A percentile compares a stretch with the other conserved stretches of the same genome.
phyloP scores from a whole-genome alignment of 92 coral and sea anemone genomes.

The Desmophyllum pertusum region DNA sequence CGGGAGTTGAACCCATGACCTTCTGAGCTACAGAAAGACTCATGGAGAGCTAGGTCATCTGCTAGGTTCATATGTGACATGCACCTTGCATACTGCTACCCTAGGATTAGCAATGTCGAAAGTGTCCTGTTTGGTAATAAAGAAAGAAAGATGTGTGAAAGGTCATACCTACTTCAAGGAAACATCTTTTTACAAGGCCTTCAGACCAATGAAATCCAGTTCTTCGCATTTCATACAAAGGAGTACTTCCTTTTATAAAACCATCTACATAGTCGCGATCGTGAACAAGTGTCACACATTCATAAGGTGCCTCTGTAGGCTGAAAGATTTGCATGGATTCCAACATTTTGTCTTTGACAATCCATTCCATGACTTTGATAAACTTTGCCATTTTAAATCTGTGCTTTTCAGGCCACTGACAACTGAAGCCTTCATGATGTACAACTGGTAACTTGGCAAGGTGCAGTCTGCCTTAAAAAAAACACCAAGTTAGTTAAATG shows the following conservation, averaged over 20 bases:
- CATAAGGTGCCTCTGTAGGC: constrained; percentile 59
- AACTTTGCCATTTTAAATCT: constrained; percentile 77
- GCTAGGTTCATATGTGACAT: too few species aligned
- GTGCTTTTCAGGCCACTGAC: constrained; percentile 71
- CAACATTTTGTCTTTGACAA: constrained; percentile 59
- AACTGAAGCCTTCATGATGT: constrained; percentile 67
- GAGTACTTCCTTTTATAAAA: constrained; percentile 50
- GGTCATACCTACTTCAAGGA: constrained; percentile 73
- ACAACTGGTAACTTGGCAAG: constrained; percentile 61
- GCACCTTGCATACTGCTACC: too few species aligned
- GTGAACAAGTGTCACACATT: constrained; percentile 54
- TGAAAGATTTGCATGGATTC: constrained; percentile 38
- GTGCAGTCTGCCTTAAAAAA: constrained; percentile 38
- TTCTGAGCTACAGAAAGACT: too few species aligned
- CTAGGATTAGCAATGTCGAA: too few species aligned
- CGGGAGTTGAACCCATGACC: too few species aligned
- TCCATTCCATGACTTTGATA: constrained; percentile 66
- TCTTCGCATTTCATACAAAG: constrained; percentile 46
- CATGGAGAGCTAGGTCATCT: too few species aligned
- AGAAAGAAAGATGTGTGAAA: too few species aligned
- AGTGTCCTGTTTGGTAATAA: too few species aligned
- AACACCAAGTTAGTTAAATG: background rate
- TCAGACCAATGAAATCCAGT: constrained; percentile 76
- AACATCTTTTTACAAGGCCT: constrained; percentile 66
- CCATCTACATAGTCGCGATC: constrained; percentile 43